Conservation (phyloP, 2,888 invertebrate genomes). For the Chorisops tibialis region DNA sequence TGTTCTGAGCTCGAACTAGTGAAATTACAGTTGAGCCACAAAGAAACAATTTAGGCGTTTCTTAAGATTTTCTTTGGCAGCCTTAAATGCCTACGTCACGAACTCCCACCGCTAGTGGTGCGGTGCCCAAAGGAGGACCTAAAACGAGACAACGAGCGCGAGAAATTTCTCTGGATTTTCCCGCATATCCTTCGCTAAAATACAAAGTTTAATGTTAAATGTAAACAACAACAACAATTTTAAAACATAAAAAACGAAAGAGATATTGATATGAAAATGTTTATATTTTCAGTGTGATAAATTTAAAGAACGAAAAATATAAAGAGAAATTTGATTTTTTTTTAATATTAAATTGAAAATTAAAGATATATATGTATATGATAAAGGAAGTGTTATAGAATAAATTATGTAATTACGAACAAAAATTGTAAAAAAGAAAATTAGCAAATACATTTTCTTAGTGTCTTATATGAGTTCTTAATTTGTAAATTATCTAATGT, state of each 20-base stretch:
- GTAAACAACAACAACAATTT: conserved; percentile 5
- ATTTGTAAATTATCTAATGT: conserved; percentile 13
- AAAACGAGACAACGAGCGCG: too few relatives aligned
- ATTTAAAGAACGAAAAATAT: neutral
- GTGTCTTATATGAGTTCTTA: conserved; percentile 5
- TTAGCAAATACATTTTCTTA: conserved; percentile 10
- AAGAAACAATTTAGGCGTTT: too few relatives aligned
- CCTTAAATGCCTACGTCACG: too few relatives aligned
- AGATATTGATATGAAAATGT: conserved; percentile 21
- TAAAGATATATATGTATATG: conserved; percentile 29
- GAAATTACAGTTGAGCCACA: too few relatives aligned
- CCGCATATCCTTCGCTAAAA: too few relatives aligned
- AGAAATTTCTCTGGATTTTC: too few relatives aligned
- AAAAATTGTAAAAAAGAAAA: conserved; percentile 1
- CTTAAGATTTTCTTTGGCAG: too few relatives aligned
- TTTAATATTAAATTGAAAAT: conserved; percentile 27
- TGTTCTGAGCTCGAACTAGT: too few relatives aligned
- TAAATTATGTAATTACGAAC: conserved; percentile 10
- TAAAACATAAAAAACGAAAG: conserved; percentile 16
- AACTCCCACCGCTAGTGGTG: too few relatives aligned
- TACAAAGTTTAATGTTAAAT: conserved; percentile 32
- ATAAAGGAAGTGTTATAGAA: conserved; percentile 13
- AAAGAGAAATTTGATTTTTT: conserved; percentile 23
- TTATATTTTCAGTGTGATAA: conserved; percentile 26
- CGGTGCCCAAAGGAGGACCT: too few relatives aligned